Base-by-base conservation (phyloP, 2,888 invertebrate species). In the Chalcis sispes region DNA sequence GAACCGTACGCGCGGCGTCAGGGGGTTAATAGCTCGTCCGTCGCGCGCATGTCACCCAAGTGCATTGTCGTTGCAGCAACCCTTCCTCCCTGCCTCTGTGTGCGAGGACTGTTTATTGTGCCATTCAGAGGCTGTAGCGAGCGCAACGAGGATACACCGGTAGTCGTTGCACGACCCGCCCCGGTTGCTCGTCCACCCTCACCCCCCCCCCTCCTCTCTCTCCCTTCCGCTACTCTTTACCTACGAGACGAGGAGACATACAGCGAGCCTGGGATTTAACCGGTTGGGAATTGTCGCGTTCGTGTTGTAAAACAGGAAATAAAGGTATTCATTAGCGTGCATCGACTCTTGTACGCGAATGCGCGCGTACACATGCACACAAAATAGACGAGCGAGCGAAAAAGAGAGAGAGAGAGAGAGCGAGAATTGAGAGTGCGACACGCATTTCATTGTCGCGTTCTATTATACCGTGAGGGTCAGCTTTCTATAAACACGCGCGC, bases 1-100 rank as follows among this genome's bases (percentile, higher is more conserved):
- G 66, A 29, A 36, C n/a, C 7, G 29, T 18, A 23, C 15, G 10
- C 8, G 46, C n/a, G 29, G 18, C 59, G 69, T 61, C 76, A 75
- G 72, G 67, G 70, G 77, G 79, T 80, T 82, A 81, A 82, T 83
- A 82, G 81, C 79, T 82, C 80, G 77, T 75, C 77, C 67, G 70
- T 23, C 64, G 54, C 70, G 61, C 59, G 65, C 50, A 73, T 77
- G 72, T 78, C 65, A 72, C 77, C 77, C 70, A 71, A 77, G 77
- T 74, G 79, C 72, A 74, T 74, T 74, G 74, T 77, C 77, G 56
- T 20, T n/a, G 20, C 20, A n/a, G n/a, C n/a, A n/a, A n/a, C n/a
- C n/a, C n/a, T n/a, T n/a, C n/a, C n/a, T n/a, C 50, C 20, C 59
- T 5, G 32, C 29, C 36, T 72, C 27, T n/a, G n/a, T n/a, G n/a